Base-by-base conservation (phyloP, 2,888 invertebrate genomes). In the Andricus curvator region DNA sequence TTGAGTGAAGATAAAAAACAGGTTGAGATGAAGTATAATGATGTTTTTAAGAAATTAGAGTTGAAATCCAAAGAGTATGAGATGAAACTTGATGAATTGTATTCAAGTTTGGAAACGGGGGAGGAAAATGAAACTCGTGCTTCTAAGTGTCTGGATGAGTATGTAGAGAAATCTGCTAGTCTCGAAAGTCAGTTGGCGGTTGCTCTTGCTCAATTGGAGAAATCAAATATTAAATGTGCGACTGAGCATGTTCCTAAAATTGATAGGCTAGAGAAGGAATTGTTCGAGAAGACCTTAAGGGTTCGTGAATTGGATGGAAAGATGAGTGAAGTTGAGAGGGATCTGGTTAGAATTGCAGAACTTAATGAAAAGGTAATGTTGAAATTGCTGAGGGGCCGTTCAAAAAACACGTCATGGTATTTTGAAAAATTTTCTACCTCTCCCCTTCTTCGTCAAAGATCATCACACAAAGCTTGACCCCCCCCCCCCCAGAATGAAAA, bases 161-260 rank as follows among this genome's bases (percentile, higher is more conserved):
- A 85, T 74, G 78, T 85, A 60, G 82, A 87, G 41, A 88, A 85
- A 78, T 84, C 83, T 6, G 76, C 80, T 20, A 78, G 78, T 0
- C 79, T 91, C 2, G 86, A 88, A 68, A 86, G 81, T 62, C 85
- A 89, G 68, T 79, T 90, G 41, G 85, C 85, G 4, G 66, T 70
- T 48, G 83, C 85, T 6, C 85, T 84, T 22, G 78, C 67, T 0
- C 78, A 89, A 66, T 80, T 90, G 20, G 86, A 89, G 17, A 80
- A 85, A 77, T 81, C 77, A n/a, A 83, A 84, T 15, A 65, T 80
- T 9, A 84, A 79, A 77, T 87, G 85, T 51, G 79, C 74, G 6
- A 83, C 83, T n/a, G 87, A 89, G 44, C 88, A 89, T 22, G 77
- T 87, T 11, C 80, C 86, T 3, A 87, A 85, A 76, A 88, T 91